Conservation (phyloP, 2,113 vertebrate species). For the Psammodynastes pulverulentus region DNA sequence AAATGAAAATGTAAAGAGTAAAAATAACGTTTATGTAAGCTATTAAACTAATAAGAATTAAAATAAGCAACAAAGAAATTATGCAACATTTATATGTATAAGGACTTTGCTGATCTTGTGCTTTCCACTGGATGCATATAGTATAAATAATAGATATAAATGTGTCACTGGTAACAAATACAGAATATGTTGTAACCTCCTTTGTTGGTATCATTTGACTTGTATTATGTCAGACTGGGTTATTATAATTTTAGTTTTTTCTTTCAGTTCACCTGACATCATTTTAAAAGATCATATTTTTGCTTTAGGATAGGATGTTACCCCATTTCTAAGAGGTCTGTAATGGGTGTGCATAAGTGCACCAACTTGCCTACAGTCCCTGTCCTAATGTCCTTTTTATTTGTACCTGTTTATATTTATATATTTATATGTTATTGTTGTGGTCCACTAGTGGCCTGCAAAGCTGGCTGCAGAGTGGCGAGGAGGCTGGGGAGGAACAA, state of each 20-base stretch:
- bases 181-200: not conserved
- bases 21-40: not conserved
- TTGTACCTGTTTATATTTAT: too few relatives aligned
- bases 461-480: too few relatives aligned
- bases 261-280: not conserved
- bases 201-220: not conserved
- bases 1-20: not conserved
- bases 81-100: not conserved
- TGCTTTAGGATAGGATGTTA: not conserved
- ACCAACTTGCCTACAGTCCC: too few relatives aligned
- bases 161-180: not conserved
- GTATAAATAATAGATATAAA: conserved; percentile 1
- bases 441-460: too few relatives aligned
- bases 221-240: not conserved
- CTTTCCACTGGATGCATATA: not conserved
- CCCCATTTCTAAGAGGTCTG: too few relatives aligned
- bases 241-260: not conserved
- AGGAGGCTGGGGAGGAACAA: too few relatives aligned
- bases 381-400: too few relatives aligned
- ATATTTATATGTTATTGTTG: too few relatives aligned
- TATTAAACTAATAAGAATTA: not conserved
- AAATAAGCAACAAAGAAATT: not conserved
- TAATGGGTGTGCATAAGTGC: too few relatives aligned
- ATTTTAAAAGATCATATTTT: not conserved
- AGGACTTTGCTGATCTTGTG: not conserved